Evolutionary conservation across 2,797 vertebrate genomes (phyloP).

Genomic region (Cyclura pinguis): DNA sequence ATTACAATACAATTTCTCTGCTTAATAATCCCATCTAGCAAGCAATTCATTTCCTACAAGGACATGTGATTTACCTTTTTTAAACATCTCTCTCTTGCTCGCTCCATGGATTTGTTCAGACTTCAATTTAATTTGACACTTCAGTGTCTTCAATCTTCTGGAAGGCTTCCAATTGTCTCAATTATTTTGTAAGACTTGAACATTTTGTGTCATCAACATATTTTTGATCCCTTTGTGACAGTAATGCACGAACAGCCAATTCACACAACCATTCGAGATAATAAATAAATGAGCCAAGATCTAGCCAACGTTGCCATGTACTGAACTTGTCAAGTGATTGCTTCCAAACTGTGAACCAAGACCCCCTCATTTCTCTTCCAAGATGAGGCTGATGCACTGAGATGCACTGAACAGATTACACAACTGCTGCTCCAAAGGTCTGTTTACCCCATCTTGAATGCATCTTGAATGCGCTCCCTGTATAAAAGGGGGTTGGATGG

Average conservation of each 20-base stretch:
- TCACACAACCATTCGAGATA: background rate
- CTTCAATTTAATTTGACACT: constrained; percentile 67
- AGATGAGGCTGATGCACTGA: background rate
- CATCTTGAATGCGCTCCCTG: background rate
- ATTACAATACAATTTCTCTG: constrained; percentile 41
- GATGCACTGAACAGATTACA: background rate
- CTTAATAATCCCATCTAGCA: constrained; percentile 45
- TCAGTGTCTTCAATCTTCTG: constrained; percentile 55
- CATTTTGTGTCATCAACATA: constrained; percentile 30
- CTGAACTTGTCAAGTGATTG: too few relatives aligned
- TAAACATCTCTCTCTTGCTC: background rate
- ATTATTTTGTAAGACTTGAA: constrained; percentile 53
- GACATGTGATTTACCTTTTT: constrained; percentile 53
- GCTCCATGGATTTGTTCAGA: constrained; percentile 43
- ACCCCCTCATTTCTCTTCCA: background rate
- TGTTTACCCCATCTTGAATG: background rate
- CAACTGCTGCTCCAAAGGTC: background rate
- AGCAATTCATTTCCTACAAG: background rate
- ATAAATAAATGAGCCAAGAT: background rate
- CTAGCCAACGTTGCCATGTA: background rate
- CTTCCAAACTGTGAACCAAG: background rate
- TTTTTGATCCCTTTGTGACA: background rate
- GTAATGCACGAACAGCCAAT: background rate
- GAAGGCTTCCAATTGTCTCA: constrained; percentile 39
- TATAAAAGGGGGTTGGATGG: background rate